A percentile compares a stretch with the other conserved stretches of the same genome.
phyloP scores from a whole-genome alignment of 1,140 invertebrate genomes.

The Coenobita brevimanus region DNA sequence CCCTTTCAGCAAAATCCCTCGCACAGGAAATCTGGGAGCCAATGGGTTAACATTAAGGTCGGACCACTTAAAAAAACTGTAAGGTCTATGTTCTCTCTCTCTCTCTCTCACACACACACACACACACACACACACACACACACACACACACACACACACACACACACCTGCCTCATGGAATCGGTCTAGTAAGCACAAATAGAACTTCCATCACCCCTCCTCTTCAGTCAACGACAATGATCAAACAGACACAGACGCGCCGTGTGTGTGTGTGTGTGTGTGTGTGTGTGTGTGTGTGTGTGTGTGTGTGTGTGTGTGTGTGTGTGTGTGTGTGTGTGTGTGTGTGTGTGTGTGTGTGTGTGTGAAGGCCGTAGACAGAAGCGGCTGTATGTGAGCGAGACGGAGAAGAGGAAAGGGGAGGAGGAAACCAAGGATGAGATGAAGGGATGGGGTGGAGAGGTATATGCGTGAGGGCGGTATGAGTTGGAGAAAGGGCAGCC shows the following conservation, averaged over 20 bases:
- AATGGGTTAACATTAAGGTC: neutral
- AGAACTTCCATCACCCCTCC: too few species aligned
- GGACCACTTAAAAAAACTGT: neutral
- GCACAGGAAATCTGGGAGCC: too few species aligned
- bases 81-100: too few species aligned
- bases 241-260: neutral
- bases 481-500: too few species aligned
- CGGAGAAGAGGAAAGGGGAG: conserved; percentile 2
- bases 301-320: conserved; percentile 27
- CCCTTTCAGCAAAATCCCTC: too few species aligned
- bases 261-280: neutral
- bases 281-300: conserved; percentile 20
- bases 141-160: neutral
- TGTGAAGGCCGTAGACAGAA: too few species aligned
- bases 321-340: conserved; percentile 22
- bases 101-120: neutral
- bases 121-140: neutral
- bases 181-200: too few species aligned
- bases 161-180: neutral
- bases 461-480: too few species aligned
- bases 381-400: neutral
- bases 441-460: too few species aligned
- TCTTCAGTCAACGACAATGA: too few species aligned
- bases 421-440: too few species aligned
- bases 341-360: neutral